phyloP scores from a whole-genome alignment of 92 coral and sea anemone genomes.

The Epizoanthus scotinus region DNA sequence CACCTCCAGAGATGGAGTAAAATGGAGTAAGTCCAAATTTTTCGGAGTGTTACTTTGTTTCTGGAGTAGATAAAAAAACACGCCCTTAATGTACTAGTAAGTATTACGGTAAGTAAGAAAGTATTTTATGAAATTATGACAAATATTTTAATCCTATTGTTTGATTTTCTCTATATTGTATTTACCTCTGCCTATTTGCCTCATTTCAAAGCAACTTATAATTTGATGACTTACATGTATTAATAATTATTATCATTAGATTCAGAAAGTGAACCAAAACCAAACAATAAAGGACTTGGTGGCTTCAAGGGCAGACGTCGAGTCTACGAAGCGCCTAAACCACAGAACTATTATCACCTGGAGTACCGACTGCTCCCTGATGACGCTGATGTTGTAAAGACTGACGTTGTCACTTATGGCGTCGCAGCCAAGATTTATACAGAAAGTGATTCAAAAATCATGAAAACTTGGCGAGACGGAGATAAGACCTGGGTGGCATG shows the following conservation, averaged over 20 bases:
- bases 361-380: slow-evolving; percentile 89
- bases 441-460: slow-evolving; percentile 90
- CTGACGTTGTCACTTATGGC: slow-evolving; percentile 95
- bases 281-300: slow-evolving; percentile 58
- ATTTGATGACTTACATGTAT: neutral
- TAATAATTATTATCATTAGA: neutral
- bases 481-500: slow-evolving; percentile 91
- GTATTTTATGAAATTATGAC: too few relatives aligned
- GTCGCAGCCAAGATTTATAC: slow-evolving; percentile 95
- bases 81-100: too few relatives aligned
- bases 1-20: too few relatives aligned
- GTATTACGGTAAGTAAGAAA: too few relatives aligned
- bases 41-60: too few relatives aligned
- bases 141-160: too few relatives aligned
- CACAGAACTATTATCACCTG: slow-evolving; percentile 86
- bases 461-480: slow-evolving; percentile 93
- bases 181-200: neutral
- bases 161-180: neutral
- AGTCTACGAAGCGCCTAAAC: slow-evolving; percentile 91
- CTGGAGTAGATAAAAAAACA: too few relatives aligned
- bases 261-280: slow-evolving; percentile 73
- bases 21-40: too few relatives aligned
- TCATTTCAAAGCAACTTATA: too few relatives aligned
- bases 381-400: slow-evolving; percentile 83
- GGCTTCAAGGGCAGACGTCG: slow-evolving; percentile 70